Percentiles rank a stretch among this genome's conserved stretches.
These are phyloP conservation scores for Gymnoscopelus microlampas DNA, from an alignment of 2,797 vertebrate genomes.

Conservation along the genomic window DNA sequence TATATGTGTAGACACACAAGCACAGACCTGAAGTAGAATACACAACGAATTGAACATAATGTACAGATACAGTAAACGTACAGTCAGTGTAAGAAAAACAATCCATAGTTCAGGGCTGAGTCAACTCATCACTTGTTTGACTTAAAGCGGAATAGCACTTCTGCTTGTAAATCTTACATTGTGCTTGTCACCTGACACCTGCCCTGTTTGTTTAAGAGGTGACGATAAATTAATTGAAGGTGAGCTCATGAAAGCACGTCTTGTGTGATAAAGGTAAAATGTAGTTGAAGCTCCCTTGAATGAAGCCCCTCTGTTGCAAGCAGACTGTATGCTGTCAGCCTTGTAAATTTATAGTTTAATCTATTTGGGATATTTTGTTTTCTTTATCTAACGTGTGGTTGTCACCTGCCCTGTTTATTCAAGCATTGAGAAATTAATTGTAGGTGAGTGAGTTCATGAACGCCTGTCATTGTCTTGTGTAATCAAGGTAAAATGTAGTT, in stretches of 20 bases:
- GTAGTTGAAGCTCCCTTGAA: no score
- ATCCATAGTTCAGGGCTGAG: not conserved
- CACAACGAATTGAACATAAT: not conserved
- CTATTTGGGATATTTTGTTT: no score
- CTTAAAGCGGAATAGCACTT: not conserved
- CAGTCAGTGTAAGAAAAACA: not conserved
- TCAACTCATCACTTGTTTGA: not conserved
- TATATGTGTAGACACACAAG: not conserved
- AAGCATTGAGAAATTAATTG: no score
- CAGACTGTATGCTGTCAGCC: no score
- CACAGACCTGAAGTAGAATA: not conserved
- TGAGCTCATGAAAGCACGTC: not conserved
- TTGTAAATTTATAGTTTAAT: no score
- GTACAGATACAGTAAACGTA: not conserved
- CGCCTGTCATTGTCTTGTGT: no score
- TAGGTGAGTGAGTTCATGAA: no score
- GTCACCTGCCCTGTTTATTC: no score
- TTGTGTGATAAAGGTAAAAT: not conserved
- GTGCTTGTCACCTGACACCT: not conserved
- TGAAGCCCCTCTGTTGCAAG: no score
- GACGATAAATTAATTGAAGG: not conserved
- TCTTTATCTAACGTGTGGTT: no score
- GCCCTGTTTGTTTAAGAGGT: not conserved
- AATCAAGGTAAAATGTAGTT: no score
- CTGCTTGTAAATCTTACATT: not conserved